These are phyloP conservation scores for Montipora capricornis DNA, from an alignment of 64 coral and sea anemone species.

Conservation along the genomic window DNA sequence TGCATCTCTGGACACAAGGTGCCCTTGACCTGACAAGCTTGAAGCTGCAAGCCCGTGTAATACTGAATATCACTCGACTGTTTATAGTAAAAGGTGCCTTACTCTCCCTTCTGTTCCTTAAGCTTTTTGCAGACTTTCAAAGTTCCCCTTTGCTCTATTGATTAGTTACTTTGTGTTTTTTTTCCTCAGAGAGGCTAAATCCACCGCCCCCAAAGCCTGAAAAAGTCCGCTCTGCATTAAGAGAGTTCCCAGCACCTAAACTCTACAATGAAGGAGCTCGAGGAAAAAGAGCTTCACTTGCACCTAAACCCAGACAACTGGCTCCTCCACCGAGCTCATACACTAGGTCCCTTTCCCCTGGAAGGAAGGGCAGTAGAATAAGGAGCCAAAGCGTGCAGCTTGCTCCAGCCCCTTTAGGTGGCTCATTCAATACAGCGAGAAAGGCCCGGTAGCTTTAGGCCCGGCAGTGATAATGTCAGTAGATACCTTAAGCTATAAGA, in stretches of 20 bases:
- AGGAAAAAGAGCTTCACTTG: conserved; percentile 83
- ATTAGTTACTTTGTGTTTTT: background rate
- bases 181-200: conserved; percentile 75
- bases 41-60: no score
- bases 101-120: no score
- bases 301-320: conserved; percentile 68
- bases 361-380: conserved; percentile 74
- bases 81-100: no score
- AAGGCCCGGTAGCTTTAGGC: conserved; percentile 23
- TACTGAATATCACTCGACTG: no score
- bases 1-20: no score
- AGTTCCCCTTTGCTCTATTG: no score
- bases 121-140: background rate
- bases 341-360: conserved; percentile 17
- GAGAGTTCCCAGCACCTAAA: conserved; percentile 36
- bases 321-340: conserved; percentile 49
- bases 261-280: conserved; percentile 56
- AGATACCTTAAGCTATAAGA: no score
- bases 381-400: conserved; percentile 93
- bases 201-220: conserved; percentile 83
- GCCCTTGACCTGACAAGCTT: no score
- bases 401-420: conserved; percentile 52
- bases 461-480: no score
- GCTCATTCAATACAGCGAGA: conserved; percentile 56
- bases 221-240: conserved; percentile 33